Evolutionary conservation across 2,797 vertebrate species (phyloP).

Genomic region (Clarias pachynema): DNA sequence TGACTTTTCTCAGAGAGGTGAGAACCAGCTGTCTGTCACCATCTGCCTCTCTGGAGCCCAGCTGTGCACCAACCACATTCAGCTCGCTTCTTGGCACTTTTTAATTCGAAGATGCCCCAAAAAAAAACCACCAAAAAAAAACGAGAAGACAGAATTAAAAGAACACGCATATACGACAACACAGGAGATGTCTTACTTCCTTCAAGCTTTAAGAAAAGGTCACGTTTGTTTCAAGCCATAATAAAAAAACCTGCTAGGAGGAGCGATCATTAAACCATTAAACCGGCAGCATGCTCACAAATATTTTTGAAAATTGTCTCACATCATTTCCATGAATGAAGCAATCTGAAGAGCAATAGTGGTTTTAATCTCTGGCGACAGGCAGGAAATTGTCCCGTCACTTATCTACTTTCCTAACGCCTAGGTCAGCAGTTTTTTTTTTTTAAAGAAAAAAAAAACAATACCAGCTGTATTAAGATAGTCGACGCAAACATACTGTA

Average conservation of each 20-base stretch:
- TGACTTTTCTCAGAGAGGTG: conserved; percentile 54
- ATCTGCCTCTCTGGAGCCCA: conserved; percentile 50
- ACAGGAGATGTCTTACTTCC: conserved; percentile 9
- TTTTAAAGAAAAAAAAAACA: conserved; percentile 41
- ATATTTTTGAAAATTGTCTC: conserved; percentile 23
- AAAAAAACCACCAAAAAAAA: neutral
- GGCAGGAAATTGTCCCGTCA: conserved; percentile 62
- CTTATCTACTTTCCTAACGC: conserved; percentile 43
- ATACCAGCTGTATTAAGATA: conserved; percentile 42
- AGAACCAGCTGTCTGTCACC: conserved; percentile 63
- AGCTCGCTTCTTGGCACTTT: conserved; percentile 56
- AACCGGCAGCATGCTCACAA: conserved; percentile 20
- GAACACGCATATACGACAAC: neutral
- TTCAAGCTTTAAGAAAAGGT: conserved; percentile 3
- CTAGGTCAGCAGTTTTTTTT: conserved; percentile 51
- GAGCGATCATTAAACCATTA: conserved; percentile 27
- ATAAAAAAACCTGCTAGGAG: conserved; percentile 15
- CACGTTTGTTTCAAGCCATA: conserved; percentile 30
- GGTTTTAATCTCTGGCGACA: conserved; percentile 58
- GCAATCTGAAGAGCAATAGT: conserved; percentile 45
- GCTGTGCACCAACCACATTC: conserved; percentile 51
- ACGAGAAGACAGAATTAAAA: neutral
- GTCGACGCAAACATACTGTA: conserved; percentile 25
- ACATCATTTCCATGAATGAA: conserved; percentile 46
- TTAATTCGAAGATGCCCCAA: conserved; percentile 50